These are phyloP conservation scores for Anoplius nigerrimus DNA, from an alignment of 2,888 invertebrate genomes.

Conservation along the genomic window DNA sequence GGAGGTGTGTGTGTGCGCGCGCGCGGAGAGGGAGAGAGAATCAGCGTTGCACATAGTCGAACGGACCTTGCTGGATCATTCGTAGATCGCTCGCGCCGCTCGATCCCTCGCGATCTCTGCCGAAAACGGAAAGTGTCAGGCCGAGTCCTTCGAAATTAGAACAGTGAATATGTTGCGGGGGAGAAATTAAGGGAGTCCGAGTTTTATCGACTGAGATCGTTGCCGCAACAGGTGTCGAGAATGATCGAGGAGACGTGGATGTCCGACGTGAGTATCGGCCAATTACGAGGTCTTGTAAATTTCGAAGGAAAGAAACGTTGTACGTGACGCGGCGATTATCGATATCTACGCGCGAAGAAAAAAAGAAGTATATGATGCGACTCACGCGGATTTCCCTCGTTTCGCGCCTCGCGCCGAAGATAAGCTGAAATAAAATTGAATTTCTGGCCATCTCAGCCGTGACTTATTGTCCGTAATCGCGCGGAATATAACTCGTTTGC, in stretches of 20 bases:
- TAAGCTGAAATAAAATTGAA: slow-evolving; percentile 46
- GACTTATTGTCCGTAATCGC: slow-evolving; percentile 31
- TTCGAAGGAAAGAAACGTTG: too few relatives aligned
- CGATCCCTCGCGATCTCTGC: too few relatives aligned
- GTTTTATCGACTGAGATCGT: slow-evolving; percentile 9
- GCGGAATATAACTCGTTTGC: slow-evolving; percentile 8
- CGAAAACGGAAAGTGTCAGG: too few relatives aligned
- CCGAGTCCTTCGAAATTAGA: neutral
- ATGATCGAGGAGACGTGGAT: slow-evolving; percentile 69
- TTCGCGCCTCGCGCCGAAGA: slow-evolving; percentile 18
- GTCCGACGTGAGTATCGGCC: slow-evolving; percentile 68
- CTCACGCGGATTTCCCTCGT: slow-evolving; percentile 21
- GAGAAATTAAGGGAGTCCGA: too few relatives aligned
- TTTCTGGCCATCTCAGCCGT: slow-evolving; percentile 35
- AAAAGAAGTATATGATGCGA: neutral
- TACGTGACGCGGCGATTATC: too few relatives aligned
- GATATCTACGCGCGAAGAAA: neutral
- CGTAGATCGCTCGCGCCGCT: too few relatives aligned
- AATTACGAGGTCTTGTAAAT: too few relatives aligned
- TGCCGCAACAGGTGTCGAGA: neutral
- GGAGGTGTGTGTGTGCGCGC: too few relatives aligned
- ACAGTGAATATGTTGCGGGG: too few relatives aligned
- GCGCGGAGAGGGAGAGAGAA: too few relatives aligned
- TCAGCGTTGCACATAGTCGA: too few relatives aligned
- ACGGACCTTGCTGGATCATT: too few relatives aligned